Conservation (phyloP, 1,140 invertebrate species). For the Pristionchus pacificus region DNA sequence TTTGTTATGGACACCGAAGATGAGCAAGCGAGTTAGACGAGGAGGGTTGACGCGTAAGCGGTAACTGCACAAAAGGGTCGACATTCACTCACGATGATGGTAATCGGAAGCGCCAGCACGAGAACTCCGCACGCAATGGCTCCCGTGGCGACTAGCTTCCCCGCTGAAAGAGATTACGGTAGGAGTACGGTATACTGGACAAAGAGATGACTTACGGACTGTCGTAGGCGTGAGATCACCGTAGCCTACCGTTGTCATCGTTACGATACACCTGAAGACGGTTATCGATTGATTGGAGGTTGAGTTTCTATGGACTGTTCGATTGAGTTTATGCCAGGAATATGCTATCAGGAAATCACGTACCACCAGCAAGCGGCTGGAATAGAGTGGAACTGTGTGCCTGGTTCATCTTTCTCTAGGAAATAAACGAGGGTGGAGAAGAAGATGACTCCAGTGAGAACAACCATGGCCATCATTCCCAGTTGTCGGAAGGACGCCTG, state of each 20-base stretch:
- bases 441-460: constrained; percentile 49
- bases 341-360: constrained; percentile 45
- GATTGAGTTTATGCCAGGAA: too few relatives aligned
- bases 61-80: constrained; percentile 4
- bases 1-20: neutral
- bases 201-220: constrained; percentile 30
- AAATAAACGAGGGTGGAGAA: constrained; percentile 57
- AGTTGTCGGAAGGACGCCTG: constrained; percentile 46
- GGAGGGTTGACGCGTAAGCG: constrained; percentile 5
- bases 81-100: constrained; percentile 51
- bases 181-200: neutral
- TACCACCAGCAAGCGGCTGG: constrained; percentile 57
- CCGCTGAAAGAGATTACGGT: constrained; percentile 30
- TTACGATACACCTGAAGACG: neutral
- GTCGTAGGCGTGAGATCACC: constrained; percentile 35
- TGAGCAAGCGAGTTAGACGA: constrained; percentile 5
- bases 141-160: constrained; percentile 50
- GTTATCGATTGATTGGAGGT: neutral
- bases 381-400: constrained; percentile 49
- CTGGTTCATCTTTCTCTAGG: constrained; percentile 53
- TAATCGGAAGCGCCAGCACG: constrained; percentile 54
- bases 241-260: constrained; percentile 26
- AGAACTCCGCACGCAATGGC: constrained; percentile 52
- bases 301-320: neutral
- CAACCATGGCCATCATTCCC: constrained; percentile 52